Conservation (phyloP, 2,797 vertebrate species). For the Epinephelus awoara region DNA sequence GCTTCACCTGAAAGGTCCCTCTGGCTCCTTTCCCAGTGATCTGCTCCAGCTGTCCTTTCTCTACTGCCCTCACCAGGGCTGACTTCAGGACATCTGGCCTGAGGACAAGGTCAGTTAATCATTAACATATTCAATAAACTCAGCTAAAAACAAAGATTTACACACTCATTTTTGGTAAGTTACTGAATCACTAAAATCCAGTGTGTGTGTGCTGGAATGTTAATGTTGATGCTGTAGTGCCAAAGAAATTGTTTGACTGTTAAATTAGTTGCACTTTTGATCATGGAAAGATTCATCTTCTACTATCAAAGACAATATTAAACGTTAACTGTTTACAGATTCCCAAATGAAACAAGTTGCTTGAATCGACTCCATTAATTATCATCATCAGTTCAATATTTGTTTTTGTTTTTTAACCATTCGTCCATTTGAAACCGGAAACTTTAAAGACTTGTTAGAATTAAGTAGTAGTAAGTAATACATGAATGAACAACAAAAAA, state of each 20-base stretch:
- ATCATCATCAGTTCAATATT: not conserved
- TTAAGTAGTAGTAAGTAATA: not conserved
- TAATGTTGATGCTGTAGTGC: not conserved
- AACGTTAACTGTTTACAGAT: not conserved
- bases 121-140: not conserved
- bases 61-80: constrained; percentile 94
- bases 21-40: constrained; percentile 98
- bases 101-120: constrained; percentile 29
- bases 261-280: not conserved
- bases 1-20: constrained; percentile 96
- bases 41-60: constrained; percentile 95
- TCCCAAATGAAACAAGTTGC: not conserved
- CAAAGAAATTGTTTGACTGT: too few species aligned
- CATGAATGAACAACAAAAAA: too few species aligned
- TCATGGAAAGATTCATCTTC: not conserved
- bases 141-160: not conserved
- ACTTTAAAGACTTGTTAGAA: not conserved
- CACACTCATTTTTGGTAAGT: not conserved
- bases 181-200: not conserved
- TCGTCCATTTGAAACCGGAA: not conserved
- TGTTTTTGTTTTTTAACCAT: not conserved
- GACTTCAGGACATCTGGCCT: constrained; percentile 96
- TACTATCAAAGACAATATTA: not conserved
- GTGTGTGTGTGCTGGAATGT: not conserved
- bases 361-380: not conserved